Evolutionary conservation across 2,797 vertebrate genomes (phyloP).

Genomic region (Acestrorhynchus altus): DNA sequence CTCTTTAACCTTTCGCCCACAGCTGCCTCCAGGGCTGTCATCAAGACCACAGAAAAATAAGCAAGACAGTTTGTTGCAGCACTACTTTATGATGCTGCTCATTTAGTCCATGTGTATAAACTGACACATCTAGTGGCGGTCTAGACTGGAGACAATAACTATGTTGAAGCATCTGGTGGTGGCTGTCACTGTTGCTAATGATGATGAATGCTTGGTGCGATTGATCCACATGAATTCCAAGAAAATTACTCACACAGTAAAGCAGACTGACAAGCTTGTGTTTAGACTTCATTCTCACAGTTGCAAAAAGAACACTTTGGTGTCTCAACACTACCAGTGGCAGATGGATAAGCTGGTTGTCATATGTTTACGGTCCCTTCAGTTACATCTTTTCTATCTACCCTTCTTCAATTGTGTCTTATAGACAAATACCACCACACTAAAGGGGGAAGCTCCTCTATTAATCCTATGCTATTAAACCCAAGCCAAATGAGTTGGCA

Average conservation of each 20-base stretch:
- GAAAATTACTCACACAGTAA: constrained; percentile 55
- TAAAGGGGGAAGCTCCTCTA: constrained; percentile 7
- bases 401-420: constrained; percentile 27
- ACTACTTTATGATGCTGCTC: constrained; percentile 17
- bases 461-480: neutral
- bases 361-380: constrained; percentile 41
- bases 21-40: too few relatives aligned
- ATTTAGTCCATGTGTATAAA: constrained; percentile 66
- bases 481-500: constrained; percentile 17
- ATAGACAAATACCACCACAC: constrained; percentile 22
- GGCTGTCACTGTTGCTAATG: constrained; percentile 67
- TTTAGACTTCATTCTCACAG: constrained; percentile 37
- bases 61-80: neutral
- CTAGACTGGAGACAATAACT: constrained; percentile 44
- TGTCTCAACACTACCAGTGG: constrained; percentile 37
- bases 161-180: constrained; percentile 69
- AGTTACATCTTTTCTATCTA: constrained; percentile 20
- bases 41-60: neutral
- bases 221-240: constrained; percentile 47
- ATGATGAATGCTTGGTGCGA: constrained; percentile 72
- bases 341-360: constrained; percentile 52
- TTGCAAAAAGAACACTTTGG: constrained; percentile 27
- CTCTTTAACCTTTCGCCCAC: too few relatives aligned
- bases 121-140: constrained; percentile 57
- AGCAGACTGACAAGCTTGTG: constrained; percentile 29